Evolutionary conservation across 2,113 vertebrate genomes (phyloP).

Genomic region (Colistium nudipinnis): DNA sequence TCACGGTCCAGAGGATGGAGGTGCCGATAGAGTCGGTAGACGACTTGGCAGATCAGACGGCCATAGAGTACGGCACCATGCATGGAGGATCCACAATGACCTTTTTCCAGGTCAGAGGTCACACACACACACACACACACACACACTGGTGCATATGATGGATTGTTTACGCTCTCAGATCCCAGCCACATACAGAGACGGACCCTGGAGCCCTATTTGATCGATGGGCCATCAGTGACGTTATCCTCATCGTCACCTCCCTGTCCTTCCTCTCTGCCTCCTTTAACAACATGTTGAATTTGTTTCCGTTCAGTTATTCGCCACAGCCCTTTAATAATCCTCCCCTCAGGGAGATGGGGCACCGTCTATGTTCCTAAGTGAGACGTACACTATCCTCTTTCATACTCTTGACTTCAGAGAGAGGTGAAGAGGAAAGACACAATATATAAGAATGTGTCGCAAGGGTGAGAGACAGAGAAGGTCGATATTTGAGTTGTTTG

Average conservation of each 20-base stretch:
- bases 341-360: conserved; percentile 42
- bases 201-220: conserved; percentile 30
- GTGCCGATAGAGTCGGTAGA: conserved; percentile 97
- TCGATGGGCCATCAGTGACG: conserved; percentile 56
- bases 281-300: conserved; percentile 56
- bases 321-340: conserved; percentile 60
- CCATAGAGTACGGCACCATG: conserved; percentile 97
- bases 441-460: conserved; percentile 10
- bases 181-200: conserved; percentile 4
- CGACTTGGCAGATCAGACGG: conserved; percentile 96
- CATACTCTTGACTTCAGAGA: conserved; percentile 52
- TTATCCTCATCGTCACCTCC: conserved; percentile 59
- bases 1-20: conserved; percentile 97
- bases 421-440: conserved; percentile 12
- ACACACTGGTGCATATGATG: conserved; percentile 17
- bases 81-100: conserved; percentile 99
- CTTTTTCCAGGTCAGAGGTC: conserved; percentile 93
- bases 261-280: conserved; percentile 53
- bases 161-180: conserved; percentile 22
- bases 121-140: conserved; percentile 4
- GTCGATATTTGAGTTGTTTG: conserved; percentile 20
- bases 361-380: conserved; percentile 28
- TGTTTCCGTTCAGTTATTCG: conserved; percentile 65
- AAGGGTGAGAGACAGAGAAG: conserved; percentile 33
- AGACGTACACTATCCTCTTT: conserved; percentile 32